Evolutionary conservation across 2,888 invertebrate species (phyloP).

Genomic region (Pogonocherus hispidulus): DNA sequence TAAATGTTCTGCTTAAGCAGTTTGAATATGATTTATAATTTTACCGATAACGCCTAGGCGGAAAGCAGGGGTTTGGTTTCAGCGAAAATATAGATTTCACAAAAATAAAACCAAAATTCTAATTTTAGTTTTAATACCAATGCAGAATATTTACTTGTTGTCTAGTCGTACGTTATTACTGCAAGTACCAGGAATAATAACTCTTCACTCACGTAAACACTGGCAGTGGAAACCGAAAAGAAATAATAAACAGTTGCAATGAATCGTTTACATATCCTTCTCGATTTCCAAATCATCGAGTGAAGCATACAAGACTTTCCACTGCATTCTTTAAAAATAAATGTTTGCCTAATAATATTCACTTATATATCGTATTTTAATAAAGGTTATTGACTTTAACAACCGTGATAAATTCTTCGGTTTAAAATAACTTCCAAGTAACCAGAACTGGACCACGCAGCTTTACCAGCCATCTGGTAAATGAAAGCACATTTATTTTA

Average conservation of each 20-base stretch:
- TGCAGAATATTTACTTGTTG: not conserved
- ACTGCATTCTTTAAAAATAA: slow-evolving; percentile 4
- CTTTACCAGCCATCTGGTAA: slow-evolving; percentile 15
- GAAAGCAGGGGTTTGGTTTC: too few relatives aligned
- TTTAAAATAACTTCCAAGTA: slow-evolving; percentile 25
- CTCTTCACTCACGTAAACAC: not conserved
- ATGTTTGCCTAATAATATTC: slow-evolving; percentile 17
- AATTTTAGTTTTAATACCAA: not conserved
- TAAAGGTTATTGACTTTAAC: slow-evolving; percentile 29
- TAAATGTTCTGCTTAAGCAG: too few relatives aligned
- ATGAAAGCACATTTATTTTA: slow-evolving; percentile 25
- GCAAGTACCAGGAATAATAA: not conserved
- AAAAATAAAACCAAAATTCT: not conserved
- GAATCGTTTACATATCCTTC: not conserved
- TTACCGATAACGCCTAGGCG: too few relatives aligned
- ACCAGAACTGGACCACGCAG: slow-evolving; percentile 19
- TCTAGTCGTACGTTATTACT: not conserved
- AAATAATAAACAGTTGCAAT: not conserved
- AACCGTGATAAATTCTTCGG: slow-evolving; percentile 16
- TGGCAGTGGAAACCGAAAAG: not conserved
- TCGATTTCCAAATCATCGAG: slow-evolving; percentile 8
- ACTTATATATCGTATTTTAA: slow-evolving; percentile 20
- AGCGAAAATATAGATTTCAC: not conserved
- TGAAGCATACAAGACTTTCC: slow-evolving; percentile 6
- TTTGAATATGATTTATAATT: too few relatives aligned